phyloP scores from a whole-genome alignment of 2,888 invertebrate species.

The Phengaris arion region DNA sequence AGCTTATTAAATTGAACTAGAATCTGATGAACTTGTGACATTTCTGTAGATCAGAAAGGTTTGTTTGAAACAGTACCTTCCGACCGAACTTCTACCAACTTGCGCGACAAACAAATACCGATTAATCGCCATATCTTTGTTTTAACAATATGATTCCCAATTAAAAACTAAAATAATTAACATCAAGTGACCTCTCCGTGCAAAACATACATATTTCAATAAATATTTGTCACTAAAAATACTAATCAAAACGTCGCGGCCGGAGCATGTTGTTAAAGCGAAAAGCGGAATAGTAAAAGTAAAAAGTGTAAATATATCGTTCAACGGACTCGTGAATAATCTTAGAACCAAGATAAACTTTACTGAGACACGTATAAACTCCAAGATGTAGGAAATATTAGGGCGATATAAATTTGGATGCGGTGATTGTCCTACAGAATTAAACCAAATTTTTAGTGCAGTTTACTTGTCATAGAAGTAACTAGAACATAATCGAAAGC shows the following conservation, averaged over 20 bases:
- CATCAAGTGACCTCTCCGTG: constrained; percentile 1
- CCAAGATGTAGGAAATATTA: constrained; percentile 43
- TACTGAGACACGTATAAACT: constrained; percentile 58
- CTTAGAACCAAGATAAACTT: constrained; percentile 58
- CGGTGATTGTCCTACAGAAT: constrained; percentile 32
- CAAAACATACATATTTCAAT: constrained; percentile 18
- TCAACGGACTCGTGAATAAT: constrained; percentile 67
- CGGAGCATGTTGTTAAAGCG: constrained; percentile 45
- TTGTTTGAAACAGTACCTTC: too few relatives aligned
- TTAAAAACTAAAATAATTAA: neutral
- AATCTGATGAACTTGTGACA: too few relatives aligned
- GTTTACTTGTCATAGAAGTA: too few relatives aligned
- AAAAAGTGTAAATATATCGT: constrained; percentile 63
- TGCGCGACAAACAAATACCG: neutral
- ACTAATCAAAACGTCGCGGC: constrained; percentile 48
- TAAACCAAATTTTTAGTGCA: too few relatives aligned
- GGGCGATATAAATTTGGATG: constrained; percentile 43
- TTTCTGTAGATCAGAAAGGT: too few relatives aligned
- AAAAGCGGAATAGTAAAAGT: constrained; percentile 46
- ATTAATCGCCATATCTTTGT: neutral
- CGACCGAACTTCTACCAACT: neutral
- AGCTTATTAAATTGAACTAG: too few relatives aligned
- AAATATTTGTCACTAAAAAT: constrained; percentile 38
- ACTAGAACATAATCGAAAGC: too few relatives aligned
- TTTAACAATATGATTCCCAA: neutral